Percentiles rank a stretch among this genome's conserved stretches.
phyloP scores from a whole-genome alignment of 2,888 invertebrate genomes.

The Abrostola triplasia region DNA sequence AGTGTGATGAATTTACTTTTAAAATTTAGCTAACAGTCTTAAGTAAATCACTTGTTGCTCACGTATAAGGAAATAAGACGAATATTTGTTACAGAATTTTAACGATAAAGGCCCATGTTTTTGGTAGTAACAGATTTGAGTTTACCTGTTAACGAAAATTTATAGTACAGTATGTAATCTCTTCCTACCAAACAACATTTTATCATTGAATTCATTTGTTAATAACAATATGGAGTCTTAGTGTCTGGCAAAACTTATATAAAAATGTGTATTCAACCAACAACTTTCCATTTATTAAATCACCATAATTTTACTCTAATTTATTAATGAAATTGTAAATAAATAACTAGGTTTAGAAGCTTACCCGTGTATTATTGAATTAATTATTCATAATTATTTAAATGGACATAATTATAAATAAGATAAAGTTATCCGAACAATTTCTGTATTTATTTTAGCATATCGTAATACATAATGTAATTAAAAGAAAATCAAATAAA shows the following conservation, averaged over 20 bases:
- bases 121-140: conserved; percentile 3
- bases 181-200: background rate
- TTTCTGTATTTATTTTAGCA: conserved; percentile 88
- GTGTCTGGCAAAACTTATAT: conserved; percentile 21
- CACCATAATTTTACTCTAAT: conserved; percentile 66
- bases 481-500: conserved; percentile 86
- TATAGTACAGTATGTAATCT: background rate
- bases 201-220: background rate
- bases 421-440: conserved; percentile 81
- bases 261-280: conserved; percentile 52
- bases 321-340: conserved; percentile 82
- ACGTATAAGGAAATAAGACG: conserved; percentile 8
- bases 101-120: background rate
- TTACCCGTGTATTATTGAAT: conserved; percentile 77
- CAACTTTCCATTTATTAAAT: conserved; percentile 45
- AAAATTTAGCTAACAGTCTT: conserved; percentile 14
- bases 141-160: background rate
- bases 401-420: conserved; percentile 76
- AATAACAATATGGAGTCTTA: background rate
- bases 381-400: conserved; percentile 79
- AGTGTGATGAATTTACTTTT: conserved; percentile 1
- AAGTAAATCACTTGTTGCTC: conserved; percentile 37
- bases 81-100: background rate
- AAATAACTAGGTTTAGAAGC: conserved; percentile 80
- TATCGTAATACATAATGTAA: conserved; percentile 81